Evolutionary conservation across 2,113 vertebrate genomes (phyloP).

Genomic region (Paraplagusia blochii): DNA sequence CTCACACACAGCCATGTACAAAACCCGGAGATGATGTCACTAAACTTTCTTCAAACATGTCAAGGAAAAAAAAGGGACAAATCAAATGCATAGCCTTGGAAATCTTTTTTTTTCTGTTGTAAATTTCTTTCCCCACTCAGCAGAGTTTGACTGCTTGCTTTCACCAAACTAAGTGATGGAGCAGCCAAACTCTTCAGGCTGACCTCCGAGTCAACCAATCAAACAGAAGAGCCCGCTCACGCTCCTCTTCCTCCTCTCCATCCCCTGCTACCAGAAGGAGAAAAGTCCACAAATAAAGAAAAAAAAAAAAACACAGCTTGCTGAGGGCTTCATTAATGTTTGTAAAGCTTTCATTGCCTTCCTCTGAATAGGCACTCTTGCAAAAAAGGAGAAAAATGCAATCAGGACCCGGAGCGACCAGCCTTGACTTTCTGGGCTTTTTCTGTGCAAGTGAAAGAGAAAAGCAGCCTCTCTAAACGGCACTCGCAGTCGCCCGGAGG

Average conservation of each 20-base stretch:
- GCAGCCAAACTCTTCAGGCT: conserved; percentile 41
- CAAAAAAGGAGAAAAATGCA: conserved; percentile 59
- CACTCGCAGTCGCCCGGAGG: conserved; percentile 52
- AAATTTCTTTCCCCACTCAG: background rate
- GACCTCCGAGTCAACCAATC: conserved; percentile 62
- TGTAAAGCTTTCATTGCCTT: conserved; percentile 63
- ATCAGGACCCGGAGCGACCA: conserved; percentile 57
- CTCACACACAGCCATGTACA: too few relatives aligned
- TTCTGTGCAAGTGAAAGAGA: conserved; percentile 60
- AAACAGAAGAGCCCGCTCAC: conserved; percentile 64
- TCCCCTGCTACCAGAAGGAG: conserved; percentile 79
- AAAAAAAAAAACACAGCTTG: conserved; percentile 46
- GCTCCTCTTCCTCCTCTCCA: conserved; percentile 84
- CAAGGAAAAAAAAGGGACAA: too few relatives aligned
- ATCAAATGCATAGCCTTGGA: background rate
- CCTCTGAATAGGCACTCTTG: conserved; percentile 63
- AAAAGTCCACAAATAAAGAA: conserved; percentile 6
- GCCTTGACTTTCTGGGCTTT: conserved; percentile 69
- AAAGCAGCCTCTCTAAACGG: conserved; percentile 65
- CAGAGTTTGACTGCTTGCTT: conserved; percentile 34
- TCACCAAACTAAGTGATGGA: conserved; percentile 38
- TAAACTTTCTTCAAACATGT: too few relatives aligned
- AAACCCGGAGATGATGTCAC: too few relatives aligned
- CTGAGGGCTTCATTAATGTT: conserved; percentile 65
- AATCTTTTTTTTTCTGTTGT: background rate